Evolutionary conservation across 2,888 invertebrate species (phyloP).

Genomic region (Hololepta plana): DNA sequence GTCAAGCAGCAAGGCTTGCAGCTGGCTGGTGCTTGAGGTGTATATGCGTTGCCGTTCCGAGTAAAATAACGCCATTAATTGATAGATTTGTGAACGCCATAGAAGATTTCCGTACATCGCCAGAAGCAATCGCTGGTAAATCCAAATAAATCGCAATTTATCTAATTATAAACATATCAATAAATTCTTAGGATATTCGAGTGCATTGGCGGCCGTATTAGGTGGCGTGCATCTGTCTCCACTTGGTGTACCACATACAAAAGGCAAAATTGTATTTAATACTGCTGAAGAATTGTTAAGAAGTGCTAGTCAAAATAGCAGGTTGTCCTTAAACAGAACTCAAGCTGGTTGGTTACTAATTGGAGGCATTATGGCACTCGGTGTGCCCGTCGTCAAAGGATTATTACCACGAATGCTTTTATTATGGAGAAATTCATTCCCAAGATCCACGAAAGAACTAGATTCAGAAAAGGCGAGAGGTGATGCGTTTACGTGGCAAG

Average conservation of each 20-base stretch:
- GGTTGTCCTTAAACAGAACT: conserved; percentile 84
- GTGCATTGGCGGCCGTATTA: conserved; percentile 82
- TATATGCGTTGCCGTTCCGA: conserved; percentile 84
- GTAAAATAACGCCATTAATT: conserved; percentile 83
- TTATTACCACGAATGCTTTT: conserved; percentile 84
- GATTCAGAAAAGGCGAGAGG: conserved; percentile 92
- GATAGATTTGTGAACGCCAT: conserved; percentile 78
- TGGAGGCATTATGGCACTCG: conserved; percentile 82
- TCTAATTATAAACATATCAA: conserved; percentile 2
- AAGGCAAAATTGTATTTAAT: conserved; percentile 93
- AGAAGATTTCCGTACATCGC: conserved; percentile 77
- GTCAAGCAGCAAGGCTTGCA: conserved; percentile 79
- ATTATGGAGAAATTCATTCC: conserved; percentile 95
- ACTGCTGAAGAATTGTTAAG: conserved; percentile 91
- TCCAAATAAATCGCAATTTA: neutral
- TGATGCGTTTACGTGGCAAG: conserved; percentile 98
- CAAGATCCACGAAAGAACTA: conserved; percentile 86
- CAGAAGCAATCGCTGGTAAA: conserved; percentile 62
- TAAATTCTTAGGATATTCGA: conserved; percentile 58
- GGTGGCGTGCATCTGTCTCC: conserved; percentile 83
- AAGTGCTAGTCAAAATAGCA: conserved; percentile 91
- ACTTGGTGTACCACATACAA: conserved; percentile 87
- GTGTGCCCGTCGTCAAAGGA: conserved; percentile 82
- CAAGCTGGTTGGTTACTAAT: conserved; percentile 97
- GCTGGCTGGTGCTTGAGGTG: conserved; percentile 91